Base-by-base conservation (phyloP, 92 coral and sea anemone genomes). In the Phenganax subtilis region DNA sequence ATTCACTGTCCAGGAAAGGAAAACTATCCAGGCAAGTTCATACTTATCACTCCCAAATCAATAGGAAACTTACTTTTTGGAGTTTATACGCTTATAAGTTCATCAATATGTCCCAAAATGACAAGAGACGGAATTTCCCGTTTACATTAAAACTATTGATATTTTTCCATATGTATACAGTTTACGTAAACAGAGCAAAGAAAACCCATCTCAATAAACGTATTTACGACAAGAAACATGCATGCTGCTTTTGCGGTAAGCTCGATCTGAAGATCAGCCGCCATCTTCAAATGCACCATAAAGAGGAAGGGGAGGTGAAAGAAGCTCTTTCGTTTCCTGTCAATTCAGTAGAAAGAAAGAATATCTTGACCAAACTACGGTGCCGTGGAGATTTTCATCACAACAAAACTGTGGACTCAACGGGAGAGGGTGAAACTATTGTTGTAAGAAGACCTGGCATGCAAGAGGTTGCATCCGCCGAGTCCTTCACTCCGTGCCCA, bases 401-500 rank as follows among this genome's bases (percentile, higher is more conserved):
- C 51, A 82, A 82, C 47, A 28, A 71, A 55, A 57, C 65, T 20
- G 85, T 82, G 55, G 28, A 56, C 17, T 55, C 29, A 6, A 72
- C 54, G 20, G 76, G 76, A 8, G 10, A 31, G 10, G 80, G 85
- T 28, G 57, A 82, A 37, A 30, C 63, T 12, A 29, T 62, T 53
- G 57, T 68, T 0, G 15, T 51, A 44, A 80, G 66, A 63, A 67
- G 60, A 44, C 84, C 66, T 0, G 28, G 57, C 60, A 7, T 8
- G 3, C 1, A 58, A 51, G 75, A 52, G 47, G 63, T 7, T 64
- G 82, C 60, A 27, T 67, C 72, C 51, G 44, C 17, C 29, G 75
- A 85, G 29, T 51, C 28, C 25, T 88, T 77, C 84, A 70, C 79
- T 4, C 89, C 91, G 11, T 86, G 91, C 66, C 59, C 81, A 9